Evolutionary conservation across 2,113 vertebrate species (phyloP).

Genomic region (Myotis davidii): DNA sequence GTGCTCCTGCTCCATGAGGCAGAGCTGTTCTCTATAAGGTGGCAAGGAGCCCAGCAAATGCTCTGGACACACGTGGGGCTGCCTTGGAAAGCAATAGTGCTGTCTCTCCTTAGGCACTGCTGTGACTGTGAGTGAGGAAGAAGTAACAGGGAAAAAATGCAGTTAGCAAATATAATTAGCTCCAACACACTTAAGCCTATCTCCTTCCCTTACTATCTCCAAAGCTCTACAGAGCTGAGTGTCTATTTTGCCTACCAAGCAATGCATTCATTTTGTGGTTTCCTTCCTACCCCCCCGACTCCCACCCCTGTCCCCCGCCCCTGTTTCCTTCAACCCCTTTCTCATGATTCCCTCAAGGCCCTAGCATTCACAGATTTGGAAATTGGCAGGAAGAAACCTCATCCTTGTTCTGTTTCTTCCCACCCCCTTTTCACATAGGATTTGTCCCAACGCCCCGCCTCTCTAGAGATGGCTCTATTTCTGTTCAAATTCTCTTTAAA

Average conservation of each 20-base stretch:
- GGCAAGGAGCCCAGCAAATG: neutral
- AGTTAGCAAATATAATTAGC: constrained; percentile 49
- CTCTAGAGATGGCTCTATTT: constrained; percentile 14
- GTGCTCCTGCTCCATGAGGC: neutral
- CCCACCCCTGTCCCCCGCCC: neutral
- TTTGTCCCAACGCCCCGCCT: neutral
- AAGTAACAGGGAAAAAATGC: neutral
- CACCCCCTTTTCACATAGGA: neutral
- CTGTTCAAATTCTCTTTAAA: constrained; percentile 11
- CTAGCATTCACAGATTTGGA: neutral
- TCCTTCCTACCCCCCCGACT: neutral
- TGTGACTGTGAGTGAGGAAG: neutral
- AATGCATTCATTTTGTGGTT: neutral
- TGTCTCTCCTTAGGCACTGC: neutral
- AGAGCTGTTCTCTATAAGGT: neutral
- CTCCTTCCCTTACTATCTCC: neutral
- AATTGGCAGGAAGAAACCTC: neutral
- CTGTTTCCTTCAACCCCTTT: neutral
- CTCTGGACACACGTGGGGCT: neutral
- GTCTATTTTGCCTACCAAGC: neutral
- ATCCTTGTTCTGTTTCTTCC: neutral
- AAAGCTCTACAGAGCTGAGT: neutral
- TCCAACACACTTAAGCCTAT: neutral
- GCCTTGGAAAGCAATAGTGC: neutral
- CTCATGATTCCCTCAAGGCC: neutral